A percentile compares a stretch with the other conserved stretches of the same genome.
Conservation (phyloP, 2,797 vertebrate genomes). For the Amphiprion clarkii region DNA sequence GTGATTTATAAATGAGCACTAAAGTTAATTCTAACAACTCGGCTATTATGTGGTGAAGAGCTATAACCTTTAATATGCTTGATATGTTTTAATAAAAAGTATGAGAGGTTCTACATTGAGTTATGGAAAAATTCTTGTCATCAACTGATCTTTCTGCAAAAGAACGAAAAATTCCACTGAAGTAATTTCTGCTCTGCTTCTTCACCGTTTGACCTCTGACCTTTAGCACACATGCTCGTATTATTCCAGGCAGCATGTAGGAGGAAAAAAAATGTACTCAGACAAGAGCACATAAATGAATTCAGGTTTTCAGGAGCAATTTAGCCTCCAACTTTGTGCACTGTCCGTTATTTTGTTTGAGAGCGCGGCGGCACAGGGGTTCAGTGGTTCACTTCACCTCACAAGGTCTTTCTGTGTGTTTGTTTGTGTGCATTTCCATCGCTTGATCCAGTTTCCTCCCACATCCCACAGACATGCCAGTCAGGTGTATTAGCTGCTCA, state of each 20-base stretch:
- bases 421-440: constrained; percentile 33
- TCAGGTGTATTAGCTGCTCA: constrained; percentile 29
- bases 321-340: constrained; percentile 1
- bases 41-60: not conserved
- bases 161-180: constrained; percentile 13
- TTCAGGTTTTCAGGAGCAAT: not conserved
- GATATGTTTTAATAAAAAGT: constrained; percentile 39
- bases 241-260: not conserved
- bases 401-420: constrained; percentile 18
- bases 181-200: constrained; percentile 52
- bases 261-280: not conserved
- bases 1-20: too few species aligned
- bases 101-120: constrained; percentile 23
- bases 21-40: not conserved
- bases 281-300: constrained; percentile 10
- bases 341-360: constrained; percentile 4
- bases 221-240: constrained; percentile 7
- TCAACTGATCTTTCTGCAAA: constrained; percentile 25
- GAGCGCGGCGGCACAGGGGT: not conserved
- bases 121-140: constrained; percentile 20
- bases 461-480: constrained; percentile 25
- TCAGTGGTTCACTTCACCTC: constrained; percentile 26
- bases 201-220: constrained; percentile 45
- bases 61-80: constrained; percentile 38
- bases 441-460: constrained; percentile 15